Conservation (phyloP, 2,797 vertebrate species). For the Pangasius larnaudii region DNA sequence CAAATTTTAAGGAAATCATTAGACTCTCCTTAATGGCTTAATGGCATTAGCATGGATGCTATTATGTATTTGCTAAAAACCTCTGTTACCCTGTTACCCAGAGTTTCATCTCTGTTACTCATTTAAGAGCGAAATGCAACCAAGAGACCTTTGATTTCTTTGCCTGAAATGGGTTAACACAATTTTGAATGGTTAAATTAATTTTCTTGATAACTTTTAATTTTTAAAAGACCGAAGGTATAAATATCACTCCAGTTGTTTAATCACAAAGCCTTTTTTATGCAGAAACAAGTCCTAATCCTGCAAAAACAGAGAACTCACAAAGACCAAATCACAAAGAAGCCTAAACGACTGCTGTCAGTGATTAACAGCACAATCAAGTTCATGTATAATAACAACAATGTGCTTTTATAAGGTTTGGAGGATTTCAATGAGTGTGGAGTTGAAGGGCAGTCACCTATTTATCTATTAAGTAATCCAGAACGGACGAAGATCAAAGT, state of each 20-base stretch:
- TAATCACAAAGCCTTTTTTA: neutral
- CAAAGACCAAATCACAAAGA: neutral
- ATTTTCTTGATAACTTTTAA: neutral
- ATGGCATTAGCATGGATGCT: neutral
- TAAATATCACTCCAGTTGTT: too few species aligned
- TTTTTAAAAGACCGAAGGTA: neutral
- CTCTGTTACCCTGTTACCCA: neutral
- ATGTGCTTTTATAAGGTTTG: neutral
- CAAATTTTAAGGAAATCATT: neutral
- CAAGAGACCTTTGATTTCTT: neutral
- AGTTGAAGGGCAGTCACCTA: neutral
- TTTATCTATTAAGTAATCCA: slow-evolving; percentile 15
- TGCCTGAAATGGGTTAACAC: neutral
- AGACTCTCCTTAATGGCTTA: neutral
- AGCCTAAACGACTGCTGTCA: neutral
- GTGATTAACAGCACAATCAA: neutral
- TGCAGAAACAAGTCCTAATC: neutral
- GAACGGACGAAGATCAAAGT: neutral
- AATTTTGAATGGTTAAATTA: neutral
- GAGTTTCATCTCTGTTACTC: neutral
- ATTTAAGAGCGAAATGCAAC: neutral
- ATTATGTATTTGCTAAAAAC: neutral
- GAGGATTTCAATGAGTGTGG: neutral
- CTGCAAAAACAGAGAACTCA: neutral
- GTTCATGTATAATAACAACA: neutral